Evolutionary conservation across 2,888 invertebrate genomes (phyloP).

Genomic region (Tuta absoluta): DNA sequence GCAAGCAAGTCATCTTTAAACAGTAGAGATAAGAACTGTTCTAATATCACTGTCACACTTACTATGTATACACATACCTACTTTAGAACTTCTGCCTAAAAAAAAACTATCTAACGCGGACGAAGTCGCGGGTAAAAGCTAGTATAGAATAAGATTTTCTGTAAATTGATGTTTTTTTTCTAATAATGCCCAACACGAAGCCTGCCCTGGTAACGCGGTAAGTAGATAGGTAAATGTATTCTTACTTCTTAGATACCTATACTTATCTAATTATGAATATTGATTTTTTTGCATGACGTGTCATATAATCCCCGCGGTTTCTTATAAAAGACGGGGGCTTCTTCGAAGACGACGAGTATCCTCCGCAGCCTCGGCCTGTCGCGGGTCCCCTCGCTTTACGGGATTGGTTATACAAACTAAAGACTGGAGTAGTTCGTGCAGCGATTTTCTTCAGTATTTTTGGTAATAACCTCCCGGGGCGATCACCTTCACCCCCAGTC

Average conservation of each 20-base stretch:
- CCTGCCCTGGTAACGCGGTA: conserved; percentile 27
- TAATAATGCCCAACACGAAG: not conserved
- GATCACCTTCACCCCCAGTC: conserved; percentile 49
- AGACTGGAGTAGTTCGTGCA: conserved; percentile 81
- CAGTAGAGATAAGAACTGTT: no score
- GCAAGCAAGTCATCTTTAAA: no score
- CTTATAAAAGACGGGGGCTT: conserved; percentile 64
- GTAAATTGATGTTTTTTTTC: no score
- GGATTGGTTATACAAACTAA: conserved; percentile 70
- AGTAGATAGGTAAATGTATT: conserved; percentile 53
- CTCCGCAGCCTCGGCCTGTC: conserved; percentile 69
- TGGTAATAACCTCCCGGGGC: conserved; percentile 71
- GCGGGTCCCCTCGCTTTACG: conserved; percentile 63
- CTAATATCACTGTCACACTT: no score
- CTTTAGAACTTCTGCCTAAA: not conserved
- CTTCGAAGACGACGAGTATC: conserved; percentile 61
- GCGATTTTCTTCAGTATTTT: conserved; percentile 82
- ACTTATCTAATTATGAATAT: conserved; percentile 75
- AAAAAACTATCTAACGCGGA: no score
- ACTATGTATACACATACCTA: no score
- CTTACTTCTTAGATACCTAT: conserved; percentile 67
- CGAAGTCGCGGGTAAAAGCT: no score
- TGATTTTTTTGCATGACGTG: conserved; percentile 67
- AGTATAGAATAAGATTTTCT: not conserved
- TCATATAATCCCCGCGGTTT: conserved; percentile 57